Conservation (phyloP, 2,888 invertebrate genomes). For the Phrixothrix hirtus region DNA sequence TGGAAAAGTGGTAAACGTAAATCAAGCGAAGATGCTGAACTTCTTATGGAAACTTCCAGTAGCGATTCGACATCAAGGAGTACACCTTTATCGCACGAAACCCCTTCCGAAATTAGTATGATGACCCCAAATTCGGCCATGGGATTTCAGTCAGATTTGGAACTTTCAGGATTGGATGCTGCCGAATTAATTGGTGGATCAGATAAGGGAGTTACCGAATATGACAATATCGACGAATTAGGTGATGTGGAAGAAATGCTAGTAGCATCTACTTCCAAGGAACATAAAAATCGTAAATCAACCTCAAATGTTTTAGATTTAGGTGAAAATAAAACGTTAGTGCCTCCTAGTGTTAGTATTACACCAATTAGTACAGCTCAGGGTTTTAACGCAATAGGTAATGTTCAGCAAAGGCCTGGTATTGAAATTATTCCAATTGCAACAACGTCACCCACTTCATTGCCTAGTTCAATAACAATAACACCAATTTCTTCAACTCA, state of each 20-base stretch:
- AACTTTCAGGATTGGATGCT: slow-evolving; percentile 66
- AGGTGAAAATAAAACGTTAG: slow-evolving; percentile 58
- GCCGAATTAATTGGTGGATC: slow-evolving; percentile 60
- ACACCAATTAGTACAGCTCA: slow-evolving; percentile 57
- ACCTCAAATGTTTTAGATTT: slow-evolving; percentile 58
- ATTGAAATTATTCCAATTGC: slow-evolving; percentile 86
- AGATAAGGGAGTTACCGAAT: slow-evolving; percentile 60
- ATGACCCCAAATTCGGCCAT: slow-evolving; percentile 60
- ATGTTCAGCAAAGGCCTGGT: slow-evolving; percentile 70
- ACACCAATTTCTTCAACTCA: slow-evolving; percentile 74
- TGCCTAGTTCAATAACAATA: slow-evolving; percentile 84
- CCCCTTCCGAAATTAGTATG: slow-evolving; percentile 53
- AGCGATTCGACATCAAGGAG: slow-evolving; percentile 66
- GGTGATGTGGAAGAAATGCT: slow-evolving; percentile 65
- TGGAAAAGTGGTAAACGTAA: slow-evolving; percentile 65
- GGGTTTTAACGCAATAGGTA: slow-evolving; percentile 36
- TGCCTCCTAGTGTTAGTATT: slow-evolving; percentile 67
- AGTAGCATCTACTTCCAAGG: slow-evolving; percentile 33
- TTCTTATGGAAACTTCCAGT: slow-evolving; percentile 65
- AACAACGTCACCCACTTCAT: slow-evolving; percentile 62
- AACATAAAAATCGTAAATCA: slow-evolving; percentile 61
- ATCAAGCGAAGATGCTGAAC: slow-evolving; percentile 61
- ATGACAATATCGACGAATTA: slow-evolving; percentile 63
- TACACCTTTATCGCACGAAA: slow-evolving; percentile 59
- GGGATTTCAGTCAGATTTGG: slow-evolving; percentile 66